Conservation (phyloP, 2,888 invertebrate genomes). For the Seladonia tumulorum region DNA sequence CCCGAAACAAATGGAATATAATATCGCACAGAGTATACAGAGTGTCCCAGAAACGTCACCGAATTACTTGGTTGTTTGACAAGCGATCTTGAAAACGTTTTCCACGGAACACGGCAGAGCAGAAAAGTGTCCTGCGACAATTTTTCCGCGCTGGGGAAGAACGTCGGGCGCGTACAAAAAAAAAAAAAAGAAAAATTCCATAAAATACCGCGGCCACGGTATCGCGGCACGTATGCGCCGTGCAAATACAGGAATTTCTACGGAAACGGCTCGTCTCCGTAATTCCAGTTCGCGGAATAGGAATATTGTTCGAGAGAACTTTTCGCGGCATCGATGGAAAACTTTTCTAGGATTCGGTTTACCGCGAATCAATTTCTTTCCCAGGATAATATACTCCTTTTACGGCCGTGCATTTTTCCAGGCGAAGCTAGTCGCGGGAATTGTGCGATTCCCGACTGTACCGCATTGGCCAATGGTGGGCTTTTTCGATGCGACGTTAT, state of each 20-base stretch:
- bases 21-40: too few species aligned
- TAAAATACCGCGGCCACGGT: neutral
- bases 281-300: neutral
- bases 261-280: neutral
- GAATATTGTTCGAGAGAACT: constrained; percentile 12
- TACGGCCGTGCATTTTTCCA: neutral
- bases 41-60: too few species aligned
- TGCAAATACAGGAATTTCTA: neutral
- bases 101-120: neutral
- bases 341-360: neutral
- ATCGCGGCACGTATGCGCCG: neutral
- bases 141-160: neutral
- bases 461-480: neutral
- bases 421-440: neutral
- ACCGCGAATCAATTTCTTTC: constrained; percentile 10
- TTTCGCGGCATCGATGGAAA: neutral
- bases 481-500: neutral
- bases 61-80: neutral
- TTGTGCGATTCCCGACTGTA: neutral
- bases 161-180: neutral
- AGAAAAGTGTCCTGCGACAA: neutral
- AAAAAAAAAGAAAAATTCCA: neutral
- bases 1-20: neutral
- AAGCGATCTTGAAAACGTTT: neutral
- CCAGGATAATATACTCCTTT: neutral